A percentile compares a stretch with the other conserved stretches of the same genome.
phyloP scores from a whole-genome alignment of 2,888 invertebrate species.

The Drosophila pullipes region DNA sequence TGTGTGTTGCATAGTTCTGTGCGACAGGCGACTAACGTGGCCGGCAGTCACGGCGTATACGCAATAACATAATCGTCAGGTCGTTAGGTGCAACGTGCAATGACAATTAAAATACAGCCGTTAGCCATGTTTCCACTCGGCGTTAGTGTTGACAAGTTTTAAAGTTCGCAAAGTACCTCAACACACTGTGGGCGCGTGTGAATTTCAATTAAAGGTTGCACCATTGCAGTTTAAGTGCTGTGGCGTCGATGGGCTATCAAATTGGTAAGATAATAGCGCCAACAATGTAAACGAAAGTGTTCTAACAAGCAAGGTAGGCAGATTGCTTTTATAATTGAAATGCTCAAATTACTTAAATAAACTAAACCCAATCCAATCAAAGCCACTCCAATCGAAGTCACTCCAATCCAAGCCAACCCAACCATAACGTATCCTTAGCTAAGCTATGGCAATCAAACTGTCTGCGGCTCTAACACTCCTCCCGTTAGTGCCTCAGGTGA shows the following conservation, averaged over 20 bases:
- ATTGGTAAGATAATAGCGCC: slow-evolving; percentile 60
- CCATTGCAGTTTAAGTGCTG: slow-evolving; percentile 11
- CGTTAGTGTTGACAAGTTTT: slow-evolving; percentile 42
- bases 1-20: slow-evolving; percentile 17
- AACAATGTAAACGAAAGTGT: slow-evolving; percentile 27
- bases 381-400: slow-evolving; percentile 33
- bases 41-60: slow-evolving; percentile 37
- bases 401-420: slow-evolving; percentile 33
- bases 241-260: slow-evolving; percentile 13
- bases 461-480: background rate
- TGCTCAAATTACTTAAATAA: slow-evolving; percentile 61
- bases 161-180: slow-evolving; percentile 13
- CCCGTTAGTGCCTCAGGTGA: background rate
- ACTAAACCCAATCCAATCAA: slow-evolving; percentile 26
- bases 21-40: slow-evolving; percentile 27
- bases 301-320: slow-evolving; percentile 23
- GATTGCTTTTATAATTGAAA: slow-evolving; percentile 77
- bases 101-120: slow-evolving; percentile 64
- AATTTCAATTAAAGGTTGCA: slow-evolving; percentile 45
- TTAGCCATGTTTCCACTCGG: slow-evolving; percentile 37
- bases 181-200: slow-evolving; percentile 10
- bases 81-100: slow-evolving; percentile 16
- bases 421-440: slow-evolving; percentile 3
- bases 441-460: slow-evolving; percentile 49
- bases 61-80: slow-evolving; percentile 51